Base-by-base conservation (phyloP, 92 coral and sea anemone genomes). In the Parazoanthus atlanticus region DNA sequence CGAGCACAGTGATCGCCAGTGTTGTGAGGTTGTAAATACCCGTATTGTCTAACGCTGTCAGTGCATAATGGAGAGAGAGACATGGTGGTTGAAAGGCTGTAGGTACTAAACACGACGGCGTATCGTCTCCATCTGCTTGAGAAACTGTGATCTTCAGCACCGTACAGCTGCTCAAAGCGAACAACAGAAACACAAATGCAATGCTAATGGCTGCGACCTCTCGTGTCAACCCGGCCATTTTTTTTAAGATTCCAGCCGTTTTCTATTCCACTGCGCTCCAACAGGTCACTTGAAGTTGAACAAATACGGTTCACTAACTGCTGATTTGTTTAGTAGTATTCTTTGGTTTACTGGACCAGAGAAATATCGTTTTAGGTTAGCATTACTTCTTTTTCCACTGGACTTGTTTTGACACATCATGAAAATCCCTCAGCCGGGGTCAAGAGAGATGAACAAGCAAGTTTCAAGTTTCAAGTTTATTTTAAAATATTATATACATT, bases 61-160 rank as follows among this genome's bases (percentile, higher is more conserved):
- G 87, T 1, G 94, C 99, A 67, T 84, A 96, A 8, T 83, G 85
- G 43, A 96, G 83, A 25, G 93, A 85, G 78, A 46, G 56, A 49
- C 99, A 96, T 13, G 93, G 92, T 13, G 93, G 92, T n/a, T 72
- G 17, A 8, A 13, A 70, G 23, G 89, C 85, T 46, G 80, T 86
- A 15, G 74, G 79, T 31, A 29, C 34, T 78, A 90, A 79, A 77
- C 99, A 96, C 7, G 88, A 81, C 6, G 72, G 1, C 15, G 34
- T 78, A 73, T 96, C 91, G 17, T 82, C 58, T 34, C 99, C 99
- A 64, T 31, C 32, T n/a, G 76, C 41, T 78, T 92, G 95, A 1
- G 98, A 93, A 8, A 96, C 92, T 46, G 79, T 33, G 16, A 84
- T 41, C 3, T 47, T 84, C 3, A 84, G 79, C 41, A 69, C 87